Conservation (phyloP, 2,888 invertebrate species). For the Cheiracanthium punctorium region DNA sequence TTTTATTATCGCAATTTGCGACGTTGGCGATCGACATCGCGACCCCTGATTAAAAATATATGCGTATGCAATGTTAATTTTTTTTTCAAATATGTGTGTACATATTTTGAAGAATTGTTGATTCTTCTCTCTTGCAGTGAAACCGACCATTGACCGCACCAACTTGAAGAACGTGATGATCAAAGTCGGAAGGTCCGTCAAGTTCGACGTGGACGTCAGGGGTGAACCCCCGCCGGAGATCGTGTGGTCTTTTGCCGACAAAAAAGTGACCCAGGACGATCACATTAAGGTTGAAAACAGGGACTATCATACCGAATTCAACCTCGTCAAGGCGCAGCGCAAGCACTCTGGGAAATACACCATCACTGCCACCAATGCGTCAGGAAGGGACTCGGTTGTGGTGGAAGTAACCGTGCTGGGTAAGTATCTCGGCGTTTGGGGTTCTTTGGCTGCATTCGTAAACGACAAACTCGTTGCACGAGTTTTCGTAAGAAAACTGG, state of each 20-base stretch:
- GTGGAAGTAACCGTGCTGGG: conserved; percentile 91
- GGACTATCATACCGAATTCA: conserved; percentile 92
- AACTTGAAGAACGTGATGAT: conserved; percentile 92
- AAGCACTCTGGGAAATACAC: conserved; percentile 92
- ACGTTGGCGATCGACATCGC: no score
- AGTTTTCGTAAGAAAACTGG: no score
- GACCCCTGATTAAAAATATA: no score
- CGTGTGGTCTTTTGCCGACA: conserved; percentile 92
- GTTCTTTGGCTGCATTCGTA: no score
- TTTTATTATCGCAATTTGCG: no score
- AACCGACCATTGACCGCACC: conserved; percentile 90
- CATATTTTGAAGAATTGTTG: no score
- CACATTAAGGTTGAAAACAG: conserved; percentile 90
- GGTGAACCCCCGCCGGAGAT: conserved; percentile 95
- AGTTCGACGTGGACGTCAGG: conserved; percentile 93
- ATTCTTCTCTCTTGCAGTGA: conserved; percentile 77
- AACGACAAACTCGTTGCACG: no score
- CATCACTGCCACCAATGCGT: conserved; percentile 87
- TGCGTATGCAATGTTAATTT: no score
- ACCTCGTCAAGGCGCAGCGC: conserved; percentile 85
- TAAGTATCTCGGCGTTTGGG: no score
- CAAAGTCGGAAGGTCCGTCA: conserved; percentile 94
- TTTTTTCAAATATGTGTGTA: no score
- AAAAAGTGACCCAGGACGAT: conserved; percentile 83
- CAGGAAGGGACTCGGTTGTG: conserved; percentile 89